Evolutionary conservation across 92 coral and sea anemone genomes (phyloP).

Genomic region (Epizoanthus ramosus): DNA sequence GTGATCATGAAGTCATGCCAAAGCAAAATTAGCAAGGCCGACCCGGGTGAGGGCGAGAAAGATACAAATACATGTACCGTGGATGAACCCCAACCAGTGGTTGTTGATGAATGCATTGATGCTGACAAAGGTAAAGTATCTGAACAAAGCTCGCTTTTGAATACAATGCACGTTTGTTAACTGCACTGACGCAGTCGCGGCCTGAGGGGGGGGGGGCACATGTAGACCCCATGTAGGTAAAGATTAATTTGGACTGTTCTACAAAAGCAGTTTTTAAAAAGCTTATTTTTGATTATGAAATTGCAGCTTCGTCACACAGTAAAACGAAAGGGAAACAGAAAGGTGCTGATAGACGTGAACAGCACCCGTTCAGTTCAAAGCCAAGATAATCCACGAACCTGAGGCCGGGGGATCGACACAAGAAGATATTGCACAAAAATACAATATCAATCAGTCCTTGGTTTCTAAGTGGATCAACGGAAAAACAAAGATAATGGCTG

Average conservation of each 20-base stretch:
- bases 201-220: no score
- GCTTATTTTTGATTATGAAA: conserved; percentile 31
- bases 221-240: no score
- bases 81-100: conserved; percentile 34
- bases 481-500: conserved; percentile 45
- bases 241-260: no score
- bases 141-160: conserved; percentile 4
- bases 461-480: conserved; percentile 44
- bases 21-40: neutral
- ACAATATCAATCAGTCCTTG: conserved; percentile 42
- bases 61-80: conserved; percentile 10
- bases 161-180: neutral
- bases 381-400: conserved; percentile 24
- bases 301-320: conserved; percentile 34
- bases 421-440: conserved; percentile 39
- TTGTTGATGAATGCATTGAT: conserved; percentile 37
- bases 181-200: neutral
- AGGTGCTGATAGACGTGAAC: conserved; percentile 45
- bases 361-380: conserved; percentile 36
- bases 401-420: conserved; percentile 29
- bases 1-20: neutral
- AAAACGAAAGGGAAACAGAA: conserved; percentile 39
- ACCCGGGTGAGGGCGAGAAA: no score
- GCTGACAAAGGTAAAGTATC: conserved; percentile 28
- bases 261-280: conserved; percentile 16